Percentiles rank a stretch among this genome's conserved stretches.
Conservation (phyloP, 2,888 invertebrate genomes). For the Oxycera nigricornis region DNA sequence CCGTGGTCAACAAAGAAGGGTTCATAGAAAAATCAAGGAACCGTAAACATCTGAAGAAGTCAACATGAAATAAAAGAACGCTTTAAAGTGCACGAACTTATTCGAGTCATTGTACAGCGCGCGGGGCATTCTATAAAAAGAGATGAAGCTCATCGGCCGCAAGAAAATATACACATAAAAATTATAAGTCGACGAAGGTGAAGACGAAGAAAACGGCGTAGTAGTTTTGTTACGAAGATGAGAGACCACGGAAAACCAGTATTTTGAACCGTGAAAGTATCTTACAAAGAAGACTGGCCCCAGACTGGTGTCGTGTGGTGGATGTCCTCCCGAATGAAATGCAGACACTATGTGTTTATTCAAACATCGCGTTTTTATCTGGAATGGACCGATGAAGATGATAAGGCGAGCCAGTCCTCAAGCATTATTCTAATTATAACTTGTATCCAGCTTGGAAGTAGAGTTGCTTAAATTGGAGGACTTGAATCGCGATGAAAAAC, state of each 20-base stretch:
- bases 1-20: not conserved
- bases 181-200: not conserved
- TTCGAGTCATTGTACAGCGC: constrained; percentile 60
- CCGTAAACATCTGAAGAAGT: constrained; percentile 46
- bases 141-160: not conserved
- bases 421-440: no score
- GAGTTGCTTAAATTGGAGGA: no score
- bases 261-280: constrained; percentile 17
- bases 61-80: constrained; percentile 54
- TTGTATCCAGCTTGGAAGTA: no score
- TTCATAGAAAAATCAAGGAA: constrained; percentile 27
- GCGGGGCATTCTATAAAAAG: not conserved
- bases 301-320: constrained; percentile 26
- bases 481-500: no score
- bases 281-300: constrained; percentile 18
- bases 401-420: no score
- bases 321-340: no score
- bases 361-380: no score
- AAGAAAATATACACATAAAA: constrained; percentile 27
- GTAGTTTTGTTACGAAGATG: not conserved
- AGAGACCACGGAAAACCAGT: constrained; percentile 25
- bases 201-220: constrained; percentile 8
- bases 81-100: constrained; percentile 55
- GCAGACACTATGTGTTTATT: no score
- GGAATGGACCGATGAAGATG: no score